Evolutionary conservation across 2,797 vertebrate genomes (phyloP).

Genomic region (Notamacropus eugenii): DNA sequence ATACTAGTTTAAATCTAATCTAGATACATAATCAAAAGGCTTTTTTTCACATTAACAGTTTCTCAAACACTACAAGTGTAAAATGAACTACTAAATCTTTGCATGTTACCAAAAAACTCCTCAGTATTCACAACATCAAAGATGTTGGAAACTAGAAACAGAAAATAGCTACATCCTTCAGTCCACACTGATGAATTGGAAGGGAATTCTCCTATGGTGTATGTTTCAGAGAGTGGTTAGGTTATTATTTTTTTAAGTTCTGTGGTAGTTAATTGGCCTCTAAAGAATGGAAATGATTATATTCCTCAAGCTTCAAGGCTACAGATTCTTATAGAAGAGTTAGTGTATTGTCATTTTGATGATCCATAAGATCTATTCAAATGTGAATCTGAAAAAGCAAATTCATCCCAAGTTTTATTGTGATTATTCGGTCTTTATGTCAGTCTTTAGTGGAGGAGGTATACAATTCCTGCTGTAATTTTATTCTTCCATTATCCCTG

Average conservation of each 20-base stretch:
- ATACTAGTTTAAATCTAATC: background rate
- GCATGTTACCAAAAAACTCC: background rate
- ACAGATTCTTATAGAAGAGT: background rate
- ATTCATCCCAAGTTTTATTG: constrained; percentile 14
- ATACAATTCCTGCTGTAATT: constrained; percentile 15
- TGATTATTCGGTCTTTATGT: background rate
- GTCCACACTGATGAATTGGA: background rate
- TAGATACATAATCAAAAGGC: background rate
- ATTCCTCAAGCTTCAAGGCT: background rate
- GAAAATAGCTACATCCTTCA: background rate
- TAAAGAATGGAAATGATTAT: background rate
- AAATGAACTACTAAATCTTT: constrained; percentile 60
- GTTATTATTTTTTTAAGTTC: background rate
- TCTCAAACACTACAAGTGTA: background rate
- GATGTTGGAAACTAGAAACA: background rate
- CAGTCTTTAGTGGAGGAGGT: background rate
- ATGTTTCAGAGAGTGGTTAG: constrained; percentile 38
- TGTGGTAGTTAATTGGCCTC: background rate
- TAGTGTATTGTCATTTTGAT: constrained; percentile 22
- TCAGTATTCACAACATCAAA: constrained; percentile 5
- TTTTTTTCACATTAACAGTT: background rate
- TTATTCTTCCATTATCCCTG: background rate
- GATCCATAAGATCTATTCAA: background rate
- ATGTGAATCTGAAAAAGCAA: constrained; percentile 22
- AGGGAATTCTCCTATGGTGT: constrained; percentile 12